phyloP scores from a whole-genome alignment of 2,888 invertebrate genomes.

The Subacronicta megacephala region DNA sequence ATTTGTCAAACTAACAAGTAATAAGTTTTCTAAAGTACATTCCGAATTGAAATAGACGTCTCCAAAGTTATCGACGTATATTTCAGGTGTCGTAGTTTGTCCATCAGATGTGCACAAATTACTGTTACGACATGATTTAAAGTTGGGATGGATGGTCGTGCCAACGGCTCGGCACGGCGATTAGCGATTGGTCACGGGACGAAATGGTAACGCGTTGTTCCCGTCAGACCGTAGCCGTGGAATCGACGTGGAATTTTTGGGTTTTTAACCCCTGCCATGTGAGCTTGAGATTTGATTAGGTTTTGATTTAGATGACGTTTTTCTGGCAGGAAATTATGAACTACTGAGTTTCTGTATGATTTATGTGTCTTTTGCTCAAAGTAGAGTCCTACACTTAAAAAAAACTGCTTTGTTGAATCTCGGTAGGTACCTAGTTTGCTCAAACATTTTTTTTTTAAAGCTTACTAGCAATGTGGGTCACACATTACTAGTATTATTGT shows the following conservation, averaged over 20 bases:
- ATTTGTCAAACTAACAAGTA: constrained; percentile 37
- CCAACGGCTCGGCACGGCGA: constrained; percentile 57
- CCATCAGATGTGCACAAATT: constrained; percentile 63
- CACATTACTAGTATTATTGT: no score
- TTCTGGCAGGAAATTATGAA: constrained; percentile 30
- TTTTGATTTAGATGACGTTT: constrained; percentile 19
- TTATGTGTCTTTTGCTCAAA: neutral
- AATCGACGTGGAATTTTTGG: constrained; percentile 52
- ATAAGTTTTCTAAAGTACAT: constrained; percentile 23
- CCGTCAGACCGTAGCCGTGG: constrained; percentile 54
- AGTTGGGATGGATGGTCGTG: constrained; percentile 53
- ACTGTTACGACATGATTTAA: constrained; percentile 58
- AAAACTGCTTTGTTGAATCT: no score
- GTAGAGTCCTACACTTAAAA: no score
- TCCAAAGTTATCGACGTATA: constrained; percentile 36
- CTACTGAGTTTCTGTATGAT: constrained; percentile 19
- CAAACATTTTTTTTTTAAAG: no score
- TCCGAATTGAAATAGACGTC: constrained; percentile 36
- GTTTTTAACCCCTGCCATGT: constrained; percentile 29
- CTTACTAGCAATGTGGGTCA: no score
- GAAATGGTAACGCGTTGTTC: constrained; percentile 54
- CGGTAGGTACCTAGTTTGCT: no score
- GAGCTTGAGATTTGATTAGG: constrained; percentile 11
- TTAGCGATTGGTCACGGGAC: constrained; percentile 74
- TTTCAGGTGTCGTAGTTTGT: constrained; percentile 54